These are phyloP conservation scores for Dendrocincla tyrannina DNA, from an alignment of 2,797 vertebrate genomes.

Conservation along the genomic window DNA sequence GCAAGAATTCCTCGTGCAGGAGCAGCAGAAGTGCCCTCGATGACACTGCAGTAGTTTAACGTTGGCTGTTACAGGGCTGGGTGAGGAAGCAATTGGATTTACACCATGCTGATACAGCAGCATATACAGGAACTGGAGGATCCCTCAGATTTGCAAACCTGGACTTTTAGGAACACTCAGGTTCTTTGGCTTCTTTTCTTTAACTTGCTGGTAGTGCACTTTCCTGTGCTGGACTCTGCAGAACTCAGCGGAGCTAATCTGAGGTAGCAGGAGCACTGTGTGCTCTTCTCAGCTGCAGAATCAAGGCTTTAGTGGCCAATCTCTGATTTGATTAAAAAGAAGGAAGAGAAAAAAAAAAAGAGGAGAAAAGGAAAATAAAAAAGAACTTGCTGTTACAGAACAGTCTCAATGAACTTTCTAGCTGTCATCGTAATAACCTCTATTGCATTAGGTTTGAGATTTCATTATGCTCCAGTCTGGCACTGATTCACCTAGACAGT, in stretches of 20 bases:
- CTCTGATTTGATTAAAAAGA: background rate
- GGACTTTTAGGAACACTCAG: background rate
- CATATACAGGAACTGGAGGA: background rate
- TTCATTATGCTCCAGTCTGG: background rate
- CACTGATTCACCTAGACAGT: conserved; percentile 26
- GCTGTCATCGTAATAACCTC: background rate
- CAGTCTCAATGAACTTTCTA: background rate
- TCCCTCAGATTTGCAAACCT: background rate
- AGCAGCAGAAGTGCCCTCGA: background rate
- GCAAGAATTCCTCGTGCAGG: background rate
- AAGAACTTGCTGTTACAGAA: background rate
- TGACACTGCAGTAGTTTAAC: background rate
- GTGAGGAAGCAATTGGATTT: background rate
- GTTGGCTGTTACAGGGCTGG: background rate
- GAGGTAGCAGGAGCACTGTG: background rate
- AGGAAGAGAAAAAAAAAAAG: too few species aligned
- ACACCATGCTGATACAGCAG: background rate
- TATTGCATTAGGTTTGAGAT: conserved; percentile 33
- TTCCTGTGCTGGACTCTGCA: background rate
- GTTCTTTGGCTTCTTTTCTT: background rate
- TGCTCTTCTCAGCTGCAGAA: background rate
- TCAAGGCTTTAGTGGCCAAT: background rate
- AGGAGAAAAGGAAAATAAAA: background rate
- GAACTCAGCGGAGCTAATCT: conserved; percentile 2
- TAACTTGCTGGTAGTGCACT: background rate